These are phyloP conservation scores for Ahaetulla prasina DNA, from an alignment of 2,113 vertebrate species.

Conservation along the genomic window DNA sequence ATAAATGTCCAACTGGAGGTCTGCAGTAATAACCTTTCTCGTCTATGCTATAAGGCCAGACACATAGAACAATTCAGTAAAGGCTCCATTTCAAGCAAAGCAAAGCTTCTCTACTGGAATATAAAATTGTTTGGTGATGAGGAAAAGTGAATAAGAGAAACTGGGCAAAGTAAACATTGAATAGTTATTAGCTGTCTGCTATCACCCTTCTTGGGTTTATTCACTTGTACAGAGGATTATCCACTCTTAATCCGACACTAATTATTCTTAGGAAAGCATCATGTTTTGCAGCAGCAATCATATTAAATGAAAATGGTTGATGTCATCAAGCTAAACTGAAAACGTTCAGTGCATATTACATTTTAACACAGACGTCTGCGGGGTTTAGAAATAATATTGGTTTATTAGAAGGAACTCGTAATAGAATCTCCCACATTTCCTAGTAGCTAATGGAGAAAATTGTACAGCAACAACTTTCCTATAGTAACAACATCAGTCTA, in stretches of 20 bases:
- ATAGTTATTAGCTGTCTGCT: conserved; percentile 30
- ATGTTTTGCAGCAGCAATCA: conserved; percentile 29
- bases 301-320: conserved; percentile 40
- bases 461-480: conserved; percentile 28
- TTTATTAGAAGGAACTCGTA: conserved; percentile 37
- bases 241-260: conserved; percentile 22
- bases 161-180: conserved; percentile 26
- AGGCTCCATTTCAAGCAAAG: neutral
- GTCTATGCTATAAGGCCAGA: neutral
- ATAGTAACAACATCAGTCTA: conserved; percentile 22
- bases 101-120: neutral
- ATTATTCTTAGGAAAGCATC: conserved; percentile 45
- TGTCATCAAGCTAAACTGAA: conserved; percentile 46
- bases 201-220: conserved; percentile 43
- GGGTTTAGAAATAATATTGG: conserved; percentile 32
- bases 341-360: conserved; percentile 36
- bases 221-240: conserved; percentile 40
- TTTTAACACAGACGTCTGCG: neutral
- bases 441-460: conserved; percentile 44
- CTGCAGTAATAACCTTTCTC: neutral
- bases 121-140: conserved; percentile 6
- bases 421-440: conserved; percentile 29
- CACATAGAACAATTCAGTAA: neutral
- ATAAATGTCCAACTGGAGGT: neutral
- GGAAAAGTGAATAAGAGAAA: neutral